Percentiles rank a stretch among this genome's conserved stretches.
Conservation (phyloP, 2,888 invertebrate species). For the Agonum fuliginosum region DNA sequence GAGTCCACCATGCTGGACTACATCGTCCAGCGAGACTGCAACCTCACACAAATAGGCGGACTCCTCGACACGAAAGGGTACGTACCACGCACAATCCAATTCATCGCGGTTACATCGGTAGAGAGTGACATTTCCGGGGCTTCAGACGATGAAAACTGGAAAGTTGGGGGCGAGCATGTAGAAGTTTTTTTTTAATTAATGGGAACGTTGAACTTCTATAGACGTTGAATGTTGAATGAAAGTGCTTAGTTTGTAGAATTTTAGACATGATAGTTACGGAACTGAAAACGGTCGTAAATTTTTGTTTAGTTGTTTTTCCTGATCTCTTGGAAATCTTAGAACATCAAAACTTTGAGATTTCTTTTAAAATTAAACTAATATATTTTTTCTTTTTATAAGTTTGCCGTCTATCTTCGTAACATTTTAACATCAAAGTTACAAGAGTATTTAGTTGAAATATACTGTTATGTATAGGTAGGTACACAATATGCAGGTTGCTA, state of each 20-base stretch:
- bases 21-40: constrained; percentile 94
- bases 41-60: constrained; percentile 97
- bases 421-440: no score
- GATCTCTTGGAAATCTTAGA: background rate
- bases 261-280: background rate
- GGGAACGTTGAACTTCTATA: constrained; percentile 5
- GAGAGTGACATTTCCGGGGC: background rate
- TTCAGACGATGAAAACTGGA: background rate
- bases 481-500: no score
- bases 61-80: constrained; percentile 87
- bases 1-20: constrained; percentile 99
- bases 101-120: background rate
- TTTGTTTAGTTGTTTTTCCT: background rate
- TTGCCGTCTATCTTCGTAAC: no score
- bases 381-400: no score
- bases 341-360: no score
- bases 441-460: no score
- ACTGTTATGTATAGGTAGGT: no score
- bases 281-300: background rate
- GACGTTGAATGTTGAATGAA: background rate
- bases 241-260: background rate
- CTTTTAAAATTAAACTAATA: no score
- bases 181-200: constrained; percentile 22
- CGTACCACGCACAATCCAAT: constrained; percentile 72
- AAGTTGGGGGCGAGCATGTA: background rate